A percentile compares a stretch with the other conserved stretches of the same genome.
These are phyloP conservation scores for Tadarida brasiliensis DNA, from an alignment of 2,797 vertebrate species.

Conservation along the genomic window DNA sequence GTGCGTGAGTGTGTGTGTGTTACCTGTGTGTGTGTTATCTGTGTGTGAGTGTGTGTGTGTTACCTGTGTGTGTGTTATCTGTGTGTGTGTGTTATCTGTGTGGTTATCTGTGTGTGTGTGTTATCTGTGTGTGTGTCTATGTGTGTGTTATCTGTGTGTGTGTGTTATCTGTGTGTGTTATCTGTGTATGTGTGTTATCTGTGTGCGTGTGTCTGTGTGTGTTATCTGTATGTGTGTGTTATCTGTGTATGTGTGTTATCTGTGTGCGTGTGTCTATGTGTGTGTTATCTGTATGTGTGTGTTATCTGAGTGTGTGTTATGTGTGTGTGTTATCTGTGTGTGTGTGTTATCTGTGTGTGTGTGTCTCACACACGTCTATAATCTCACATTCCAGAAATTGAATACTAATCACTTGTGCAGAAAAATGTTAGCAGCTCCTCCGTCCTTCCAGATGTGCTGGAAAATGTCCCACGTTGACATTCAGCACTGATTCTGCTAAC, in stretches of 20 bases:
- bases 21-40: too few relatives aligned
- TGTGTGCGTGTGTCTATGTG: not conserved
- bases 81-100: not conserved
- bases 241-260: not conserved
- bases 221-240: too few relatives aligned
- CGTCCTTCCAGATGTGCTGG: not conserved
- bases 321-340: not conserved
- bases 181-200: too few relatives aligned
- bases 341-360: too few relatives aligned
- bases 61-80: too few relatives aligned
- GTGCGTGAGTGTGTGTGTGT: not conserved
- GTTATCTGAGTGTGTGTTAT: too few relatives aligned
- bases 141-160: too few relatives aligned
- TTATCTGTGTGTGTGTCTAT: not conserved
- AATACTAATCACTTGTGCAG: not conserved
- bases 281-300: too few relatives aligned
- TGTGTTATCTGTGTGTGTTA: not conserved
- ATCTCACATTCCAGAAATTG: not conserved
- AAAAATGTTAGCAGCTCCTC: not conserved
- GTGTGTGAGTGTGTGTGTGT: not conserved
- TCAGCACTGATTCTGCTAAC: not conserved
- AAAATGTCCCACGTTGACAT: not conserved
- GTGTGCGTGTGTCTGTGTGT: not conserved
- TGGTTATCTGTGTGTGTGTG: accelerated
- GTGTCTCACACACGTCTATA: not conserved